Conservation (phyloP, 2,797 vertebrate species). For the Megaceryle alcyon region DNA sequence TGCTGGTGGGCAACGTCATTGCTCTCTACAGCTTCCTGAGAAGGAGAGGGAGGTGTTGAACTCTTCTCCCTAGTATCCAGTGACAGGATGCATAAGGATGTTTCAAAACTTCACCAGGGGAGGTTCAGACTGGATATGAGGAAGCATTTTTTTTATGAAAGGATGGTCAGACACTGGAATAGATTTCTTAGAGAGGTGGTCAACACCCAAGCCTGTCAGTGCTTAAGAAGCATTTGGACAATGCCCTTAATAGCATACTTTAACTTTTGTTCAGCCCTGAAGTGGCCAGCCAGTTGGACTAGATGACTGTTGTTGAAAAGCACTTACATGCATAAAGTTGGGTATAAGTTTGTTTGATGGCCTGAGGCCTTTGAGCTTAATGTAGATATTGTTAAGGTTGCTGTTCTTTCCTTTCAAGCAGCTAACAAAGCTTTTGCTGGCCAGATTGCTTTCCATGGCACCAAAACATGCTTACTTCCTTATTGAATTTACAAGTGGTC, state of each 20-base stretch:
- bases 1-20: accelerated
- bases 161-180: neutral
- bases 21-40: neutral
- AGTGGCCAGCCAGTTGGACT: neutral
- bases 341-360: neutral
- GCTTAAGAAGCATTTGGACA: neutral
- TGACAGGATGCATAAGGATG: accelerated
- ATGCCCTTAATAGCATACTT: neutral
- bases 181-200: neutral
- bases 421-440: neutral
- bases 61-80: neutral
- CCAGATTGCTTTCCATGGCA: neutral
- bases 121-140: neutral
- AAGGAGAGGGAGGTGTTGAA: neutral
- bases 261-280: neutral
- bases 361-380: neutral
- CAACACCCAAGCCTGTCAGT: accelerated
- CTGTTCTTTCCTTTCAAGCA: neutral
- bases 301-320: neutral
- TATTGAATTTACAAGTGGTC: neutral
- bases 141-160: neutral
- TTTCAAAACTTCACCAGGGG: neutral
- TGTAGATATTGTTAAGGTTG: neutral
- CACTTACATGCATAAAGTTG: neutral
- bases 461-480: neutral